Conservation (phyloP, 2,113 vertebrate genomes). For the Trogon surrucura region DNA sequence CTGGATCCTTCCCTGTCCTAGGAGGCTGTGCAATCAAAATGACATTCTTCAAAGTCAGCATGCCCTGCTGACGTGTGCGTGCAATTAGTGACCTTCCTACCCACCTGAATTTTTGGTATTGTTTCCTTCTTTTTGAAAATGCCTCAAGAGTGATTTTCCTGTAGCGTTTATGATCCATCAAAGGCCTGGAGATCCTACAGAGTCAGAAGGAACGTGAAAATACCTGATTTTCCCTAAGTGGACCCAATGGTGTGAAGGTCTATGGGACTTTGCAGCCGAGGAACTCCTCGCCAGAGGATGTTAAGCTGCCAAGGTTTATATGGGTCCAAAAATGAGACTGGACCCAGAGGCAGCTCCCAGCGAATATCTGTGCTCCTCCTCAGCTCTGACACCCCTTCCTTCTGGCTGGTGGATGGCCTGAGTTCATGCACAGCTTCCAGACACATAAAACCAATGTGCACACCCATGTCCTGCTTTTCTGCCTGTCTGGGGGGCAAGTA, state of each 20-base stretch:
- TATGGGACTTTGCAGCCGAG: background rate
- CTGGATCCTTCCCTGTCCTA: background rate
- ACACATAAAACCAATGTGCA: background rate
- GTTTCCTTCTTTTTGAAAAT: constrained; percentile 4
- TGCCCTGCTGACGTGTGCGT: background rate
- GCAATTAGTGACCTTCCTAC: background rate
- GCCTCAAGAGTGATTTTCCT: background rate
- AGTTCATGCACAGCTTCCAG: background rate
- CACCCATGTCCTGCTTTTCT: background rate
- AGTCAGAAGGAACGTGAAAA: background rate
- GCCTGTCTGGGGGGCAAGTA: background rate
- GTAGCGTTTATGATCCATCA: background rate
- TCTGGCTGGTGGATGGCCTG: background rate
- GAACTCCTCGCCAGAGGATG: background rate
- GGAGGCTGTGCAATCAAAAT: background rate
- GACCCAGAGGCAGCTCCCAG: background rate
- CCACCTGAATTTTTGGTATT: background rate
- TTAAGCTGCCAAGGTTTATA: background rate
- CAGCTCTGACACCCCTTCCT: background rate
- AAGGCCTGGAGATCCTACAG: background rate
- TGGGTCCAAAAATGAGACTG: background rate
- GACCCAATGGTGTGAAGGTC: background rate
- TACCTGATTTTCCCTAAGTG: background rate
- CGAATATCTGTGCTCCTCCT: accelerated
- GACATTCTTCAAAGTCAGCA: background rate